Percentiles rank a stretch among this genome's conserved stretches.
Conservation (phyloP, 1,140 invertebrate species). For the Proctacanthus coquilletti region DNA sequence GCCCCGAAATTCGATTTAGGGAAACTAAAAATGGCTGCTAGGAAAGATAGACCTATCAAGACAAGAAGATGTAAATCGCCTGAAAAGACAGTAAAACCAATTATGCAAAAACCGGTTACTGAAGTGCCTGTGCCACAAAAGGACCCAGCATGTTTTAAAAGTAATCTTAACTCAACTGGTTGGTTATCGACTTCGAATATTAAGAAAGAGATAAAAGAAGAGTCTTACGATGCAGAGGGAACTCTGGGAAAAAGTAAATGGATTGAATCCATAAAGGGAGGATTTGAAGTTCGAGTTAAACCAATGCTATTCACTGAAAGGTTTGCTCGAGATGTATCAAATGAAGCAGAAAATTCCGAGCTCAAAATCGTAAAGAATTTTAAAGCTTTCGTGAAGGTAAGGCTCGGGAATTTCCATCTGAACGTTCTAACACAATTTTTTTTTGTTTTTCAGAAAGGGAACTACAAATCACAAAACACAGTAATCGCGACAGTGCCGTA, state of each 20-base stretch:
- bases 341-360: no score
- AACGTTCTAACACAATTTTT: no score
- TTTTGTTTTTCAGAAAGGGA: background rate
- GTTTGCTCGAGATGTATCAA: no score
- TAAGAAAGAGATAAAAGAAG: conserved; percentile 10
- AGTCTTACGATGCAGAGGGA: background rate
- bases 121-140: no score
- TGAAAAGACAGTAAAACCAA: conserved; percentile 13
- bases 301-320: no score
- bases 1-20: background rate
- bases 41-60: conserved; percentile 7
- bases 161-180: conserved; percentile 1
- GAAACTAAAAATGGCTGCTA: background rate
- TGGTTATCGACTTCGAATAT: conserved; percentile 16
- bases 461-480: background rate
- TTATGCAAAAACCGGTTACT: conserved; percentile 15
- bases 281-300: background rate
- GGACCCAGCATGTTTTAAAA: no score
- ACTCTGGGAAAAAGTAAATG: background rate
- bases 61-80: conserved; percentile 6
- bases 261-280: conserved; percentile 1
- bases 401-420: no score
- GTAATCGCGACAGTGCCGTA: background rate
- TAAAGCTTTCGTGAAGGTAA: background rate
- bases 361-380: background rate